These are phyloP conservation scores for Conus ventricosus DNA, from an alignment of 1,140 invertebrate species.

Conservation along the genomic window DNA sequence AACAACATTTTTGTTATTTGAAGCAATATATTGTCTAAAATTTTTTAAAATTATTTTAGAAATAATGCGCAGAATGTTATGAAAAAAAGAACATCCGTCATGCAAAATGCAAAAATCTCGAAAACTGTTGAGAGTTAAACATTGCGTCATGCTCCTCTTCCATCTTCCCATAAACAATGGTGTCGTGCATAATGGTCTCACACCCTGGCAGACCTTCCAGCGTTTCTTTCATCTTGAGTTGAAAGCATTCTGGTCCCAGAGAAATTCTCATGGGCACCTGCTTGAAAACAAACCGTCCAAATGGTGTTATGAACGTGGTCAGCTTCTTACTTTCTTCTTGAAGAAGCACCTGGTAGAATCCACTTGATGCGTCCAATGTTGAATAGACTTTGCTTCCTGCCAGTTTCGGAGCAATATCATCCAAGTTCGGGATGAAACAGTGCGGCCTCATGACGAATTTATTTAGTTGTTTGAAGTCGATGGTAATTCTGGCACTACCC, in stretches of 20 bases:
- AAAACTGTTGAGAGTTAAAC: no score
- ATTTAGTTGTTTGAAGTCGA: slow-evolving; percentile 40
- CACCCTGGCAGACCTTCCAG: slow-evolving; percentile 38
- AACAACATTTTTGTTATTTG: no score
- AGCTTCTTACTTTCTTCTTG: slow-evolving; percentile 30
- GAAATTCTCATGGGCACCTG: slow-evolving; percentile 73
- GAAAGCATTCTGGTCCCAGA: slow-evolving; percentile 46
- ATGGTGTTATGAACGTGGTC: slow-evolving; percentile 64
- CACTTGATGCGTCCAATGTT: slow-evolving; percentile 34
- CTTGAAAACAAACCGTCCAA: slow-evolving; percentile 70
- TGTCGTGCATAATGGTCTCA: slow-evolving; percentile 55
- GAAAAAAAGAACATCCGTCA: no score
- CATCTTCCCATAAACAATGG: slow-evolving; percentile 54
- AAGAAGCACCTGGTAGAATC: slow-evolving; percentile 45
- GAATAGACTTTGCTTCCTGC: slow-evolving; percentile 65
- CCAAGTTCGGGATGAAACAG: slow-evolving; percentile 38
- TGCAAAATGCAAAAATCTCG: no score
- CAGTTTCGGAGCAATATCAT: slow-evolving; percentile 43
- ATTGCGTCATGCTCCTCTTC: slow-evolving; percentile 62
- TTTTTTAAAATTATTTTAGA: no score
- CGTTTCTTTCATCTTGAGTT: slow-evolving; percentile 45
- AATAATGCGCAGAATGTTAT: no score
- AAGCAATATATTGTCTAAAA: no score
- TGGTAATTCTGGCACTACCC: slow-evolving; percentile 45
- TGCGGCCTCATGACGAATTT: slow-evolving; percentile 33